Evolutionary conservation across 1,140 invertebrate genomes (phyloP), one percentile per base, ranked within the genome.

Genomic region (Lasioglossum baleicum): DNA sequence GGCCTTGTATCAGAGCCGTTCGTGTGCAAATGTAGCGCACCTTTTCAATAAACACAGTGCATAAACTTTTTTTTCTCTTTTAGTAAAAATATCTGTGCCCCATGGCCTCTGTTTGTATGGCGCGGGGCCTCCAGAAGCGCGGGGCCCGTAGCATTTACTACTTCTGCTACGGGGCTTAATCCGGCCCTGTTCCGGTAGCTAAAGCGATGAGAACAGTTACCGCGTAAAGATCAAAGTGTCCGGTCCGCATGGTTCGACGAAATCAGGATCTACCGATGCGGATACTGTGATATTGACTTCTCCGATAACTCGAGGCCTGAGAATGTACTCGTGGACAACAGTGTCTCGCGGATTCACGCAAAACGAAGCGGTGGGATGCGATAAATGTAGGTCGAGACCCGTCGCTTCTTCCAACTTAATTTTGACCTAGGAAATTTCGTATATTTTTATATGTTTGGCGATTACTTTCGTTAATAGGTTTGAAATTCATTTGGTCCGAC

Each of bases 231-330:
- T 44, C 20, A 94, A 73, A 31, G 89, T 90, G 82, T 94, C 93
- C 6, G 94, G 92, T 2, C 94, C 94, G 73, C 94, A 95, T 5
- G 90, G 78, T 61, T 91, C 88, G 0, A 89, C 88, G 75, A 90
- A 94, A 61, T 91, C 84, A 11, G 91, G 80, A 66, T 95, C 94
- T 42, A 94, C 90, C 64, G 93, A 91, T n/a, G 94, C 95, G 3
- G 91, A 88, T n/a, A 95, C 94, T 8, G 94, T 95, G 0, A 96
- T 91, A 74, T 95, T 95, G 1, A 95, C 91, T 22, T 94, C 90
- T 11, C 95, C 95, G 0, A 95, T 88, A 2, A 91, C 82, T 15
- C 86, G 90, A 2, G 94, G 94, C 70, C 92, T 92, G 5, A 96
- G 84, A 20, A 90, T 88, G 84, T 94, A 95, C 69, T 93, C 93